Percentiles rank a stretch among this genome's conserved stretches.
These are phyloP conservation scores for Potamilus streckersoni DNA, from an alignment of 1,140 invertebrate genomes.

Conservation along the genomic window DNA sequence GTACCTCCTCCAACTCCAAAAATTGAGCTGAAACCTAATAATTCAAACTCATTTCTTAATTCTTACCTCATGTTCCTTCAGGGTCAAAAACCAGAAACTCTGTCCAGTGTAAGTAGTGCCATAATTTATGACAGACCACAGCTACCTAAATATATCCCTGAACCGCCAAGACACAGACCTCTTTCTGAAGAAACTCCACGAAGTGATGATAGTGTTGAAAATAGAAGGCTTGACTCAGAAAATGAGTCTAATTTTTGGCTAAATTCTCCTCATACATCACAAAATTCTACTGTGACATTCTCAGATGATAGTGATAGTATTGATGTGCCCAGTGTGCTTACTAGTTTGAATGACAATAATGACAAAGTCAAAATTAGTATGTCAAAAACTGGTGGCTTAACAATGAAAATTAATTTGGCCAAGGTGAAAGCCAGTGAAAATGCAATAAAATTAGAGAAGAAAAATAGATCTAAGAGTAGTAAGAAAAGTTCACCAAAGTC, in stretches of 20 bases:
- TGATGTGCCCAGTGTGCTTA: constrained; percentile 44
- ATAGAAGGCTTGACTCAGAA: too few species aligned
- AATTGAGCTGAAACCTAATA: constrained; percentile 34
- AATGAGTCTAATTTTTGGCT: neutral
- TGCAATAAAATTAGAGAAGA: constrained; percentile 20
- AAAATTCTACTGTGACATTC: constrained; percentile 32
- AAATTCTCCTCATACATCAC: constrained; percentile 1
- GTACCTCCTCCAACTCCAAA: constrained; percentile 12
- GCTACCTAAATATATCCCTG: constrained; percentile 63
- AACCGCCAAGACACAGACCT: constrained; percentile 44
- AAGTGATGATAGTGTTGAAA: constrained; percentile 16
- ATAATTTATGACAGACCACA: constrained; percentile 58
- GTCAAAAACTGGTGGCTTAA: constrained; percentile 43
- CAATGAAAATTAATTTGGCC: constrained; percentile 47
- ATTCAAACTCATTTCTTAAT: constrained; percentile 51
- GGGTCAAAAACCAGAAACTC: constrained; percentile 64
- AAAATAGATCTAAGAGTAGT: constrained; percentile 7
- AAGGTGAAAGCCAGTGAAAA: constrained; percentile 35
- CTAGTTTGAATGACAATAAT: constrained; percentile 42
- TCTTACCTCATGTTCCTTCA: constrained; percentile 63
- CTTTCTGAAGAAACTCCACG: constrained; percentile 17
- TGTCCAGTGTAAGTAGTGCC: constrained; percentile 61
- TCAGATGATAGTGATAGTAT: constrained; percentile 45
- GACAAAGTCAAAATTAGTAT: constrained; percentile 21
- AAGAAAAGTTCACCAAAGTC: constrained; percentile 13